Conservation (phyloP, 2,113 vertebrate species). For the Pomatostomus ruficeps region DNA sequence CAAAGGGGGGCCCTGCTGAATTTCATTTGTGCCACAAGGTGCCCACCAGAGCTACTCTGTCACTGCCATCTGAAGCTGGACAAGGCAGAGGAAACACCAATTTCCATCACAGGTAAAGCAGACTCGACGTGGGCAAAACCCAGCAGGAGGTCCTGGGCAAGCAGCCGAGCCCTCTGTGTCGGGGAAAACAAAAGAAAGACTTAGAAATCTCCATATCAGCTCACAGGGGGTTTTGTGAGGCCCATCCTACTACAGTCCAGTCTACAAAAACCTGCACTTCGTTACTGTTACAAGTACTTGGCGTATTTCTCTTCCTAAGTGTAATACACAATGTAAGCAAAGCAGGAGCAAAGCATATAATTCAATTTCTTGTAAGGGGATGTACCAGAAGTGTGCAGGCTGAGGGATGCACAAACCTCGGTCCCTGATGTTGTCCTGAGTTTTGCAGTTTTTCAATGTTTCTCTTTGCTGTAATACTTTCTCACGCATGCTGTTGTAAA, state of each 20-base stretch:
- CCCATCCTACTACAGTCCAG: too few species aligned
- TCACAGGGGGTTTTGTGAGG: background rate
- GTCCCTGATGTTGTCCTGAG: too few species aligned
- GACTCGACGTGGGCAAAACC: too few species aligned
- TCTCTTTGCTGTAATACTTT: too few species aligned
- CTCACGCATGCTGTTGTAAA: too few species aligned
- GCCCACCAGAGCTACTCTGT: background rate
- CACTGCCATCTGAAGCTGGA: background rate
- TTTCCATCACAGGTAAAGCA: background rate
- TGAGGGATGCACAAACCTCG: background rate
- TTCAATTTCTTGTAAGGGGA: background rate
- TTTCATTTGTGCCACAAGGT: background rate
- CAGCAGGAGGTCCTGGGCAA: background rate
- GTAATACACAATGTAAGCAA: background rate
- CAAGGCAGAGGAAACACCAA: background rate
- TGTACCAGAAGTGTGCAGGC: background rate
- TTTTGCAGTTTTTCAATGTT: too few species aligned
- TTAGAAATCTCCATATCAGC: background rate
- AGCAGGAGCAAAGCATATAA: background rate
- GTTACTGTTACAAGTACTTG: background rate
- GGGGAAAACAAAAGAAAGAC: background rate
- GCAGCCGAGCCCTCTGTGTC: rapidly evolving
- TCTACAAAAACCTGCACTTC: background rate
- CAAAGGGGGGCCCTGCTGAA: background rate
- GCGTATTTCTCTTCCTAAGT: background rate